Base-by-base conservation (phyloP, 2,797 vertebrate species). In the Apogon hyalosoma region DNA sequence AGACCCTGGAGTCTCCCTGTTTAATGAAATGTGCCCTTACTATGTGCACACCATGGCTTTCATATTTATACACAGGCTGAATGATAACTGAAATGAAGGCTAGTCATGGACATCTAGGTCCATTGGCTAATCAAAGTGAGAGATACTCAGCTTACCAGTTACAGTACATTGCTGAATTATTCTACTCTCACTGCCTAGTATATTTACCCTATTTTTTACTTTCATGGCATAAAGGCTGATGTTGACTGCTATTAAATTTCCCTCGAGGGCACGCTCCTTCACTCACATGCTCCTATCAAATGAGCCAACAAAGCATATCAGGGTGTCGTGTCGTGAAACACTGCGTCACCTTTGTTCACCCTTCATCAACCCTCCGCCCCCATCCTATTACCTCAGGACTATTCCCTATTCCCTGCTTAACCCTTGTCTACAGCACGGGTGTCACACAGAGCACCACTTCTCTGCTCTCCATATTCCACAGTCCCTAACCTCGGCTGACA, bases 241-340 rank as follows among this genome's bases (percentile, higher is more conserved):
- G 90, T 91, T 90, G 90, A 91, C 90, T 90, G 87, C 87, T 90
- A 90, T 92, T 92, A 92, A 91, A 92, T 91, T 92, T 92, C 90
- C 91, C 91, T 67, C 1, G 87, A 87, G 88, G 85, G 88, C 79
- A 15, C 79, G 63, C 83, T 89, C 78, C 85, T 87, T 90, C 89
- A 86, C 88, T 90, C 87, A 87, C 85, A 87, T 68, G 85, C 84
- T 86, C 84, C 87, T 87, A 88, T 89, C 86, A 90, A 93, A 93
- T 90, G 88, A 91, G 89, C 90, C 88, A 91, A 92, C 88, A 92
- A 91, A 90, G 91, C 92, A 92, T 91, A 90, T 92, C 90, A 84
- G 80, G 85, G 88, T 84, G 86, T 84, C 82, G 72, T 75, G 84
- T 90, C 87, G 88, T 87, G 91, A 91, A 92, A 91, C 91, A 91